Percentiles rank a stretch among this genome's conserved stretches.
Evolutionary conservation across 2,888 invertebrate genomes (phyloP).

Genomic region (Brenthis ino): DNA sequence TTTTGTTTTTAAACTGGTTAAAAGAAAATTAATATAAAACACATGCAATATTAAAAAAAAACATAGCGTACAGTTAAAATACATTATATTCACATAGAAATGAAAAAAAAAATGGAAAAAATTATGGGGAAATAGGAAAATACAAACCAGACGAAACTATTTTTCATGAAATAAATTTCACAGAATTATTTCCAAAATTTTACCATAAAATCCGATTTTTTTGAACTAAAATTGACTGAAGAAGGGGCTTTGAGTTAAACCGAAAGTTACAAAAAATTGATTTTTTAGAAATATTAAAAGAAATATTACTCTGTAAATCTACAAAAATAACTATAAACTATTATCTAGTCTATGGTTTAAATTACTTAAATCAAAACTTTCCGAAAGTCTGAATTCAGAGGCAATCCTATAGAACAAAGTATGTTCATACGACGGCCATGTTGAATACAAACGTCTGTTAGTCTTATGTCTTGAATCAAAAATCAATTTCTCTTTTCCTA

Average conservation of each 20-base stretch:
- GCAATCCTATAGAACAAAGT: slow-evolving; percentile 68
- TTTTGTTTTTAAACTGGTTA: too few relatives aligned
- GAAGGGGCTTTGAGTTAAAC: too few relatives aligned
- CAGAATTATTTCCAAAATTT: too few relatives aligned
- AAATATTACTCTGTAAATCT: neutral
- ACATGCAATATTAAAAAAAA: slow-evolving; percentile 11
- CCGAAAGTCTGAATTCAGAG: slow-evolving; percentile 71
- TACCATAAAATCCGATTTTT: too few relatives aligned
- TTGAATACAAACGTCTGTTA: slow-evolving; percentile 50
- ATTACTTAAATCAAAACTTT: slow-evolving; percentile 72
- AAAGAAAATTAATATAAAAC: neutral
- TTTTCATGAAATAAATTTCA: too few relatives aligned
- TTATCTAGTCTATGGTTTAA: slow-evolving; percentile 38
- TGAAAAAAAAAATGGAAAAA: neutral
- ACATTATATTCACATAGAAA: slow-evolving; percentile 8
- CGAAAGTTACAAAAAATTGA: too few relatives aligned
- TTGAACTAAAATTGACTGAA: too few relatives aligned
- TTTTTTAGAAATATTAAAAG: too few relatives aligned
- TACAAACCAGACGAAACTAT: slow-evolving; percentile 3
- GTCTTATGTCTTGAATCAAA: slow-evolving; percentile 50
- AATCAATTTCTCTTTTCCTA: slow-evolving; percentile 45
- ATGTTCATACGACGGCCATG: slow-evolving; percentile 74
- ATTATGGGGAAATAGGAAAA: neutral
- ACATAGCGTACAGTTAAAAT: neutral
- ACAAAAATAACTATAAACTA: slow-evolving; percentile 15